Percentiles rank a stretch among this genome's conserved stretches.
Conservation (phyloP, 2,113 vertebrate genomes). For the Strix aluco region DNA sequence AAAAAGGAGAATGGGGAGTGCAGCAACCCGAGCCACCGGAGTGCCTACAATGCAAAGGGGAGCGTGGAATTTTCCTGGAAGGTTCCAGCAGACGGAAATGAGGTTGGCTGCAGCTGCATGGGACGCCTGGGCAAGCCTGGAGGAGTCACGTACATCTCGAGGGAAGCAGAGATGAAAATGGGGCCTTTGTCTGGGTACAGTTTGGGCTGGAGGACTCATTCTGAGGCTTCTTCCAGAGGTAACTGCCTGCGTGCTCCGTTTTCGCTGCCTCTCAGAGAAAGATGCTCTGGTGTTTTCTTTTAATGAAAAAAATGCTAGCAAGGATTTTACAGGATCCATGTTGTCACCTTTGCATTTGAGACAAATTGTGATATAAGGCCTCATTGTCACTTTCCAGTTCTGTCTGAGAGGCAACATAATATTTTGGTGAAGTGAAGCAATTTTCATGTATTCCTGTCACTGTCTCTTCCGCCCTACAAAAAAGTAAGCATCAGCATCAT, state of each 20-base stretch:
- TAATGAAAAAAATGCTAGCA: neutral
- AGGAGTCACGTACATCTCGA: neutral
- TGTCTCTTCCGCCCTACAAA: neutral
- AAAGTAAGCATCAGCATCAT: neutral
- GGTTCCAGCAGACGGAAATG: neutral
- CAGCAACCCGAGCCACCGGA: fast-evolving
- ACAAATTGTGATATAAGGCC: neutral
- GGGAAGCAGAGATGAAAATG: neutral
- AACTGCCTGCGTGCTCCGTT: neutral
- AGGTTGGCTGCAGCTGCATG: neutral
- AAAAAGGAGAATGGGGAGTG: neutral
- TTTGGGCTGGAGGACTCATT: neutral
- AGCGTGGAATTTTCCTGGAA: neutral
- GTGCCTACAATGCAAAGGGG: fast-evolving
- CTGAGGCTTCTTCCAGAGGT: neutral
- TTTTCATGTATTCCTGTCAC: neutral
- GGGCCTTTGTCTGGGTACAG: neutral
- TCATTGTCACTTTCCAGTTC: neutral
- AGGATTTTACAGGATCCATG: neutral
- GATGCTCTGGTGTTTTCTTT: neutral
- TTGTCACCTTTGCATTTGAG: neutral
- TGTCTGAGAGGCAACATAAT: neutral
- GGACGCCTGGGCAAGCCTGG: neutral
- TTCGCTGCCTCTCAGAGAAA: neutral
- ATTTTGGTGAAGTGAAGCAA: neutral